These are phyloP conservation scores for Microctonus aethiopoides DNA, from an alignment of 2,888 invertebrate species.

Conservation along the genomic window DNA sequence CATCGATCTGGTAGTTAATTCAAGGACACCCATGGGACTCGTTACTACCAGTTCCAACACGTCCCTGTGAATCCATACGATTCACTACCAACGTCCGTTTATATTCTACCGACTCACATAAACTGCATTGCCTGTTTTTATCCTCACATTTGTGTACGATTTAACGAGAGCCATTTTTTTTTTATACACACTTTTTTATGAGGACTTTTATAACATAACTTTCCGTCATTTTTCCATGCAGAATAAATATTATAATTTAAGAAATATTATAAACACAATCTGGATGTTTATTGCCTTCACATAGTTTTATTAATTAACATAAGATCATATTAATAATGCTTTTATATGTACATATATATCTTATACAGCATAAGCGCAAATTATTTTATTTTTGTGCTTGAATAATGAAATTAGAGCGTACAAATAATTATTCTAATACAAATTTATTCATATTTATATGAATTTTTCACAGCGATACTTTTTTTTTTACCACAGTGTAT, in stretches of 20 bases:
- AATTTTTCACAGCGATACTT: background rate
- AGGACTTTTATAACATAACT: background rate
- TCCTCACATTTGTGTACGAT: slow-evolving; percentile 48
- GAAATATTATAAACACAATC: background rate
- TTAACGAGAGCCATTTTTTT: slow-evolving; percentile 6
- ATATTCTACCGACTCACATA: slow-evolving; percentile 45
- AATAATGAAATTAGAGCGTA: background rate
- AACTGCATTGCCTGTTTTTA: slow-evolving; percentile 49
- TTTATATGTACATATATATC: background rate
- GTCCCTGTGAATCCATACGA: slow-evolving; percentile 43
- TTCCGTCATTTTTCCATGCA: background rate
- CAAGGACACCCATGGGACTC: slow-evolving; percentile 63
- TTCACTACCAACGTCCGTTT: slow-evolving; percentile 44
- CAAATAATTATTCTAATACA: background rate
- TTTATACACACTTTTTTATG: background rate
- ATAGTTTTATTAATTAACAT: background rate
- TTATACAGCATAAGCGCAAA: background rate
- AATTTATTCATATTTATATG: slow-evolving; percentile 26
- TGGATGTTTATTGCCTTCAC: background rate
- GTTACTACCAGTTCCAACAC: slow-evolving; percentile 58
- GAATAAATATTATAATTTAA: background rate
- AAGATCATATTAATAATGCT: background rate
- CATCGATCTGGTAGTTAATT: slow-evolving; percentile 66
- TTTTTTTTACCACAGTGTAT: slow-evolving; percentile 30
- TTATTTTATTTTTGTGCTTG: background rate